phyloP scores from a whole-genome alignment of 2,888 invertebrate genomes.

The Eupithecia insigniata region DNA sequence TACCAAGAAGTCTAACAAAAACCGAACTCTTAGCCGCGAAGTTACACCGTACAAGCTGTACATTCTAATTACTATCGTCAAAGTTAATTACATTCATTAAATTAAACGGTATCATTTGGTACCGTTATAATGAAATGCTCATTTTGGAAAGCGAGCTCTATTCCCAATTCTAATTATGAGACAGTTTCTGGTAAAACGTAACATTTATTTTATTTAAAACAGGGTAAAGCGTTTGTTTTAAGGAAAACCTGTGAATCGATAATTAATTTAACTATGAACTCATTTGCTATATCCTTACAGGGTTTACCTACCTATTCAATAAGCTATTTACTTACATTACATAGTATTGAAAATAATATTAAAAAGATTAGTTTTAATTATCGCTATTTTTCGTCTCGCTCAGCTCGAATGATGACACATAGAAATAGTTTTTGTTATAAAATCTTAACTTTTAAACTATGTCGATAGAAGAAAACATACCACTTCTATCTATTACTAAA shows the following conservation, averaged over 20 bases:
- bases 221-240: background rate
- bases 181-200: background rate
- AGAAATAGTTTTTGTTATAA: too few species aligned
- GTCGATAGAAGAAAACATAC: too few species aligned
- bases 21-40: constrained; percentile 5
- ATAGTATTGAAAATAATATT: too few species aligned
- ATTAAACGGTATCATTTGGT: constrained; percentile 3
- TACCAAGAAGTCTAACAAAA: background rate
- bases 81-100: constrained; percentile 18
- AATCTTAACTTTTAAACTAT: too few species aligned
- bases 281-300: too few species aligned
- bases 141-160: constrained; percentile 2
- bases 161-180: constrained; percentile 4
- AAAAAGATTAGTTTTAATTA: too few species aligned
- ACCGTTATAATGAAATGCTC: constrained; percentile 4
- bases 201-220: background rate
- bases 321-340: too few species aligned
- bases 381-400: too few species aligned
- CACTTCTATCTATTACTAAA: too few species aligned
- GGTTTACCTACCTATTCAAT: too few species aligned
- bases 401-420: too few species aligned
- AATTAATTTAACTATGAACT: background rate
- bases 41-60: constrained; percentile 11
- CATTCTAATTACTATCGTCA: constrained; percentile 16
- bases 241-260: background rate